These are phyloP conservation scores for Peromyscus nudipes DNA, from an alignment of 2,797 vertebrate genomes.

Conservation along the genomic window DNA sequence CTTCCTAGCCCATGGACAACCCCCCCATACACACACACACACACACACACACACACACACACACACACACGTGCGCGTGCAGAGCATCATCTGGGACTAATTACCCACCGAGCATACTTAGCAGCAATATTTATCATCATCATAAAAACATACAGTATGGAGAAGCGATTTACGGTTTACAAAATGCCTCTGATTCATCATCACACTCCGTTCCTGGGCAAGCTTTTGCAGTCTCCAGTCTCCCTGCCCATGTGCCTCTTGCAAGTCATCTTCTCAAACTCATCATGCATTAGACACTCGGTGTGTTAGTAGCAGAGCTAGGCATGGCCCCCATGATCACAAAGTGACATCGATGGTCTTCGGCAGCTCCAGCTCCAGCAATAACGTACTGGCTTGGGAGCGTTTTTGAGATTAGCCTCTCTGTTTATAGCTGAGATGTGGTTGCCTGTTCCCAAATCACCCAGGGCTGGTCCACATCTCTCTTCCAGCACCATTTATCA, in stretches of 20 bases:
- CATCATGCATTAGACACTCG: not conserved
- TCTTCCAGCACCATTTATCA: not conserved
- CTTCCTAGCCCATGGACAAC: constrained; percentile 1
- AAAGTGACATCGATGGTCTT: not conserved
- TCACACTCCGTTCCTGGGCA: not conserved
- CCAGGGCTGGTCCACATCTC: not conserved
- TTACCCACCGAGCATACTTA: constrained; percentile 66
- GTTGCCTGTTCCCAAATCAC: not conserved
- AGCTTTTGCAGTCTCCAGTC: not conserved
- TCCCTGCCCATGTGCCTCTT: not conserved
- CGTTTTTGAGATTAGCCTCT: constrained; percentile 18
- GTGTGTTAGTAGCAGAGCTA: not conserved
- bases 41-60: not conserved
- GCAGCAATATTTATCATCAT: constrained; percentile 76
- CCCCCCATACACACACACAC: not conserved
- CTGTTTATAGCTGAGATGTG: not conserved
- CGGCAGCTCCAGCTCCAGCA: not conserved
- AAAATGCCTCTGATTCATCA: constrained; percentile 47
- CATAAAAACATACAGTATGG: constrained; percentile 55
- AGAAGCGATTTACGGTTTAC: constrained; percentile 49
- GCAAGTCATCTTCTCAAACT: not conserved
- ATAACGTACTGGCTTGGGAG: not conserved
- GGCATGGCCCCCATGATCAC: not conserved
- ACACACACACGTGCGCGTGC: not conserved
- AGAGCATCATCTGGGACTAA: constrained; percentile 71